Percentiles rank a stretch among this genome's conserved stretches.
Evolutionary conservation across 2,888 invertebrate species (phyloP).

Genomic region (Cordilura impudica): DNA sequence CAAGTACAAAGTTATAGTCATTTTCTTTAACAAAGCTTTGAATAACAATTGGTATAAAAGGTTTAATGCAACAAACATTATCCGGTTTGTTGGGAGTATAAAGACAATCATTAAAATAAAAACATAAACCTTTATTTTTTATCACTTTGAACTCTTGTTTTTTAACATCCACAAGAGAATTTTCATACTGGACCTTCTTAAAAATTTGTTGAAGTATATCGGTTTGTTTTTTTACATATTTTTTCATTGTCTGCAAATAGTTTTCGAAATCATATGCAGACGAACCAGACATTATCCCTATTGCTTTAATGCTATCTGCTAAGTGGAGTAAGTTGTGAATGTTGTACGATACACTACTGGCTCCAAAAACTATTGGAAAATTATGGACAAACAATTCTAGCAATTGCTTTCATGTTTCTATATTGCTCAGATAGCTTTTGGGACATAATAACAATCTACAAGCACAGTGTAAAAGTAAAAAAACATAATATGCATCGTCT

Average conservation of each 20-base stretch:
- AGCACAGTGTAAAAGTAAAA: slow-evolving; percentile 45
- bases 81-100: too few species aligned
- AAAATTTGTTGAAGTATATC: too few species aligned
- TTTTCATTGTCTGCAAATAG: slow-evolving; percentile 4
- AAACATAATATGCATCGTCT: background rate
- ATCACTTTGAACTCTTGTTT: too few species aligned
- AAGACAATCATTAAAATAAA: too few species aligned
- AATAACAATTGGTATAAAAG: slow-evolving; percentile 3
- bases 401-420: background rate
- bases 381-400: slow-evolving; percentile 1
- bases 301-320: slow-evolving; percentile 2
- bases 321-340: background rate
- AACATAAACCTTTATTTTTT: too few species aligned
- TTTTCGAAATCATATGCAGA: slow-evolving; percentile 23
- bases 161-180: too few species aligned
- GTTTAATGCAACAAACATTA: slow-evolving; percentile 16
- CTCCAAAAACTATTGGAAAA: slow-evolving; percentile 6
- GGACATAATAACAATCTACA: slow-evolving; percentile 10
- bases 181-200: too few species aligned
- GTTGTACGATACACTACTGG: background rate
- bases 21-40: background rate
- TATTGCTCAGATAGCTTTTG: background rate
- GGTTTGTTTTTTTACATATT: too few species aligned
- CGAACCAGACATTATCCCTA: slow-evolving; percentile 8
- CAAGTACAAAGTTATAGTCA: background rate